Base-by-base conservation (phyloP, 2,888 invertebrate species). In the Sepioteuthis lessoniana region DNA sequence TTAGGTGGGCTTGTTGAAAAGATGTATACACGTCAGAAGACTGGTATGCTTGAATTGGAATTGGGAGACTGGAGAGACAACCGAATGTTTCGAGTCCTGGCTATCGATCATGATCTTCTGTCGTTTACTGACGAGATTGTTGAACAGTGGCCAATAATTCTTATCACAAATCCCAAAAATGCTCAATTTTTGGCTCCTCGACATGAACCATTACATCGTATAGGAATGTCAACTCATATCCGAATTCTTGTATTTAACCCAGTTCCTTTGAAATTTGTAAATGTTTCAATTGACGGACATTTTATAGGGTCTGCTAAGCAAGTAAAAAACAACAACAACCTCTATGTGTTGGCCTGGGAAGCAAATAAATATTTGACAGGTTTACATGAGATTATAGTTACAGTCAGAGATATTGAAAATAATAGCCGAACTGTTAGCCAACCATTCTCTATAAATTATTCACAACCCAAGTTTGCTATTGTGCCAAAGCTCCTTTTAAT, bases 31-130 rank as follows among this genome's bases (percentile, higher is more conserved):
- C 97, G 98, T 95, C 99, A 99, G 96, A 98, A 98, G 95, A 98
- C 98, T 94, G 99, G 99, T 10, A 98, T 98, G 96, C 97, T 99
- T 94, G 99, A 99, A 97, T 97, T 99, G 94, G 99, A 99, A 97
- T 97, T 99, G 94, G 98, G 98, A 21, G 99, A 99, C 97, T 99
- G 99, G 99, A 99, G 98, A 97, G 98, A 98, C 96, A 98, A 98
- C 96, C 98, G 99, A 97, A 98, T 98, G 98, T 98, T 98, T 97
- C 98, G 99, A 90, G 97, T 99, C 93, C 98, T 98, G 95, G 99
- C 98, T n/a, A 98, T 99, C 95, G 99, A 99, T 97, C 98, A 99
- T 97, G 99, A 98, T 93, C 97, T 98, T 95, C 98, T 99, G 96
- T 98, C 99, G 55, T 99, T 99, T 97, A 97, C 98, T 94, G 99